These are phyloP conservation scores for Channallabes apus DNA, from an alignment of 2,797 vertebrate genomes.

Conservation along the genomic window DNA sequence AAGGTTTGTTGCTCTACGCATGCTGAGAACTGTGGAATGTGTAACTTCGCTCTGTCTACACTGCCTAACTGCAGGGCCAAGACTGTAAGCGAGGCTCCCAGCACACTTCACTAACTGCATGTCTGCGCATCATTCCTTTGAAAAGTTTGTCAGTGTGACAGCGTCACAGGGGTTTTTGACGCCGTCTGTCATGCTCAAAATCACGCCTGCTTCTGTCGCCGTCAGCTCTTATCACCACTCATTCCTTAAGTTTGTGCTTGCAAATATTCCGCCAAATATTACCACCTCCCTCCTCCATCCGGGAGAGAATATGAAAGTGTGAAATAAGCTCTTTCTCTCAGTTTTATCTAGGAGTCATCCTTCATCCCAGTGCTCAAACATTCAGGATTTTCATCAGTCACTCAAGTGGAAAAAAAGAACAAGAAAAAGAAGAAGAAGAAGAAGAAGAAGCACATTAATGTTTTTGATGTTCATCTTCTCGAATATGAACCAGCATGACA, in stretches of 20 bases:
- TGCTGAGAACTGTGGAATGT: conserved; percentile 57
- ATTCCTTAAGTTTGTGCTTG: conserved; percentile 79
- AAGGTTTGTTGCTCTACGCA: conserved; percentile 71
- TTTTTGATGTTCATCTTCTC: conserved; percentile 78
- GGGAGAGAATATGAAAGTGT: conserved; percentile 75
- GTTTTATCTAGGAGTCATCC: conserved; percentile 79
- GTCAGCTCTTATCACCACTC: conserved; percentile 81
- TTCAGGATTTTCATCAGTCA: conserved; percentile 70
- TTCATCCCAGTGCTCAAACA: conserved; percentile 76
- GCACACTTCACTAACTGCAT: conserved; percentile 70
- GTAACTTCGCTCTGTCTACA: conserved; percentile 72
- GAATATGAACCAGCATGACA: conserved; percentile 71
- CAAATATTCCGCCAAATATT: conserved; percentile 78
- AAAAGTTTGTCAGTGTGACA: conserved; percentile 81
- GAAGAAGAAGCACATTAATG: conserved; percentile 76
- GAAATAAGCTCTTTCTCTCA: conserved; percentile 75
- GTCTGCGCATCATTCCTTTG: conserved; percentile 74
- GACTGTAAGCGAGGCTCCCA: conserved; percentile 67
- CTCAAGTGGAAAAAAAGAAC: conserved; percentile 66
- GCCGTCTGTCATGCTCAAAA: conserved; percentile 77
- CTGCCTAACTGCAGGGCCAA: conserved; percentile 72
- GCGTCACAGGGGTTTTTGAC: conserved; percentile 78
- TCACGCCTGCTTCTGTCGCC: conserved; percentile 77
- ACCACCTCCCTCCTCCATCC: conserved; percentile 74
- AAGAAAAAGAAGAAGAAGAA: not conserved